Base-by-base conservation (phyloP, 2,888 invertebrate genomes). In the Torymus auratus region DNA sequence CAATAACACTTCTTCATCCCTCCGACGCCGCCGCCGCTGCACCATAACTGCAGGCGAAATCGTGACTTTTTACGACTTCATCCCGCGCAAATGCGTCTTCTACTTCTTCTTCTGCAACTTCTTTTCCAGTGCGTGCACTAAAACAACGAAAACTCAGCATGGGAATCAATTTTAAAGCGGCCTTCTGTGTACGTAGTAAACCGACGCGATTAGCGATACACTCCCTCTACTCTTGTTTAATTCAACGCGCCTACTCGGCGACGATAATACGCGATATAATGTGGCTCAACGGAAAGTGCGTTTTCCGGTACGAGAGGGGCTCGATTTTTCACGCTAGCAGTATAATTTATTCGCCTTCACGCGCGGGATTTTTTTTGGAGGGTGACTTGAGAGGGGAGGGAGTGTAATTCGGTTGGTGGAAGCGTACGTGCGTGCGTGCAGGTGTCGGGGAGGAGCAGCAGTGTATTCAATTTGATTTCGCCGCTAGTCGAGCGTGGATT, bases 141-240 rank as follows among this genome's bases (percentile, higher is more conserved):
- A 60, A 60, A 58, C 65, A 65, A 17, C 23, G 71, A 65, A 71
- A 71, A 78, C 23, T 70, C 17, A 0, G n/a, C 17, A 11, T 7
- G 3, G 70, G 20, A 70, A 64, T 77, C 77, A 77, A 70, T 77
- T 70, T 77, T 77, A 64, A 58, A 70, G 52, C 56, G 50, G 1
- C 23, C 56, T n/a, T 28, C 17, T 53, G 17, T 55, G 17, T 61
- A 20, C 52, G 77, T 52, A 77, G 62, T 76, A 69, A 58, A 70
- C 56, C 58, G 56, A 68, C 20, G 50, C 80, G 61, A 80, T 75
- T 80, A 80, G 67, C 56, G 61, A 80, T 76, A 61, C 50, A 68
- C 55, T 60, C 74, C 61, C 58, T 15, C 13, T 10, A 85, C 88
- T 88, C 87, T 87, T 88, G 88, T 88, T 89, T 88, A 88, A 89